Conservation (phyloP, 2,797 vertebrate genomes). For the Liparis tanakae region DNA sequence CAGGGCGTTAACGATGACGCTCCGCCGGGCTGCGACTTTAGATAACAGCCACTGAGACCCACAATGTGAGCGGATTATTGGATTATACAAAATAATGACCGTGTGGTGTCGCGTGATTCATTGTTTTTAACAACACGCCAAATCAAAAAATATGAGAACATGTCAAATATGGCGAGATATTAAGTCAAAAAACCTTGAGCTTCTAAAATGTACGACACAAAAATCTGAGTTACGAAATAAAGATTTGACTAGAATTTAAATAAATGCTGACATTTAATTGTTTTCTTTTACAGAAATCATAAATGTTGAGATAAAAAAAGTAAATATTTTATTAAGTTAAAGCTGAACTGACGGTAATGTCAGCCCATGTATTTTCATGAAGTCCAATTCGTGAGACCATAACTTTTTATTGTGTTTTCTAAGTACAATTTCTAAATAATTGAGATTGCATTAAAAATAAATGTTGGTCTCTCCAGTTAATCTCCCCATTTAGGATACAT, state of each 20-base stretch:
- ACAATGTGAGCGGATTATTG: not conserved
- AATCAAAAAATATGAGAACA: not conserved
- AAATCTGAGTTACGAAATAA: too few relatives aligned
- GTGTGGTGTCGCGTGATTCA: not conserved
- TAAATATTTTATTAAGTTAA: not conserved
- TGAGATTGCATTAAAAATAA: too few relatives aligned
- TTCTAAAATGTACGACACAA: too few relatives aligned
- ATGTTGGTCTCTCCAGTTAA: not conserved
- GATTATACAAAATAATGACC: not conserved
- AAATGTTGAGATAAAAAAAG: not conserved
- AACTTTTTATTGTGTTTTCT: not conserved
- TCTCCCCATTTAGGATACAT: not conserved
- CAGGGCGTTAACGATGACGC: not conserved
- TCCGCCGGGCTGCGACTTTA: conserved; percentile 8
- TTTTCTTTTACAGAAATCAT: not conserved
- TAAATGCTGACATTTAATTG: too few relatives aligned
- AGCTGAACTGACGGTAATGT: not conserved
- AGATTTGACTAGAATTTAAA: too few relatives aligned
- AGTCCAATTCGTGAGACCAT: not conserved
- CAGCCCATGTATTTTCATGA: not conserved
- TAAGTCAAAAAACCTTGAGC: not conserved
- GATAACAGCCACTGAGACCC: not conserved
- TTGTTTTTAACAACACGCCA: not conserved
- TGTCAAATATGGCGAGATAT: not conserved
- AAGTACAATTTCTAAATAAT: too few relatives aligned